Conservation (phyloP, 2,113 vertebrate species). For the Cephalopholis sonnerati region DNA sequence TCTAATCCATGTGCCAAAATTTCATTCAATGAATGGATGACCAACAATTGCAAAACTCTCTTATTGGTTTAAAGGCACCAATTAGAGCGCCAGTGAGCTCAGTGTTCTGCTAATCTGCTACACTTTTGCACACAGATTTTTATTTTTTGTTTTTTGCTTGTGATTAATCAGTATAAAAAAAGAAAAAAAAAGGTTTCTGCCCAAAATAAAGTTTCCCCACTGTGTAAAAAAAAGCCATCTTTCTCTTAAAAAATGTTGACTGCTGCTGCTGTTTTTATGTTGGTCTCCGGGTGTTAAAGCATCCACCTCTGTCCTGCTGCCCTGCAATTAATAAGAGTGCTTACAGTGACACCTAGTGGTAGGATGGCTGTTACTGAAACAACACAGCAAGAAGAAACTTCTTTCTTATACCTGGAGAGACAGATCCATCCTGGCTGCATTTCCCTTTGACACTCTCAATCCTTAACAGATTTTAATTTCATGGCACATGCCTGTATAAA, state of each 20-base stretch:
- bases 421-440: not conserved
- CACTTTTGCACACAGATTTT: not conserved
- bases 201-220: too few species aligned
- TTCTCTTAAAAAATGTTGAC: not conserved
- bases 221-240: not conserved
- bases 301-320: too few species aligned
- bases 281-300: not conserved
- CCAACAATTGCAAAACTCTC: not conserved
- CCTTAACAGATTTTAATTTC: not conserved
- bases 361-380: not conserved
- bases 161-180: too few species aligned
- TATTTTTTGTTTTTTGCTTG: not conserved
- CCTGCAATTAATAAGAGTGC: fast-evolving
- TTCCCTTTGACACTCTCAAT: not conserved
- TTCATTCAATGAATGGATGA: not conserved
- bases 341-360: constrained; percentile 41
- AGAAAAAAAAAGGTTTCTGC: too few species aligned
- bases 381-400: not conserved
- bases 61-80: not conserved
- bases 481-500: not conserved
- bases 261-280: not conserved
- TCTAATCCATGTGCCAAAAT: not conserved
- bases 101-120: not conserved
- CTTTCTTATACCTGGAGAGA: not conserved
- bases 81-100: not conserved